Conservation (phyloP, 2,888 invertebrate species). For the Mesoligia furuncula region DNA sequence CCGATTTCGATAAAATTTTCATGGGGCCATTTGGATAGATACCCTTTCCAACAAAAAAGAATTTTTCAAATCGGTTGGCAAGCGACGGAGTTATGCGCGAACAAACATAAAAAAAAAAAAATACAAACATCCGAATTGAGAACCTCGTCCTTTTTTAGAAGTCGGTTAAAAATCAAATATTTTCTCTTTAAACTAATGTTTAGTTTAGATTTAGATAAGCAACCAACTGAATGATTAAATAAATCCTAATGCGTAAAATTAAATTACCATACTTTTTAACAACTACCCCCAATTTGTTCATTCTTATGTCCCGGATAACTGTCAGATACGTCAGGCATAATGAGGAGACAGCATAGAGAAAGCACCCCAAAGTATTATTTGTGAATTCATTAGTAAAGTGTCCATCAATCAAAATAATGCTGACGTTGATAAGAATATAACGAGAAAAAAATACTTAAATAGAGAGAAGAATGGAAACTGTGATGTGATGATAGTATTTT, state of each 20-base stretch:
- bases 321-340: conserved; percentile 36
- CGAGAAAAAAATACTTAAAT: conserved; percentile 8
- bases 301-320: conserved; percentile 29
- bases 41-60: no score
- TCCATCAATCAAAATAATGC: conserved; percentile 43
- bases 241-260: background rate
- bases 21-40: no score
- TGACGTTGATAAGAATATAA: conserved; percentile 12
- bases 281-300: background rate
- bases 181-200: no score
- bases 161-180: no score
- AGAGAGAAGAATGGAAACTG: background rate
- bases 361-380: conserved; percentile 15
- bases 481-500: background rate
- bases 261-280: background rate
- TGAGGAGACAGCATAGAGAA: conserved; percentile 14
- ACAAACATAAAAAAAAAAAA: no score
- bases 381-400: conserved; percentile 31
- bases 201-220: no score
- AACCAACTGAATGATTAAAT: background rate
- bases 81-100: no score
- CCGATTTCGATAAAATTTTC: no score
- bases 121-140: no score
- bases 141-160: no score
- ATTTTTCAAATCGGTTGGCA: no score